Evolutionary conservation across 2,113 vertebrate genomes (phyloP).

Genomic region (Eira barbara): DNA sequence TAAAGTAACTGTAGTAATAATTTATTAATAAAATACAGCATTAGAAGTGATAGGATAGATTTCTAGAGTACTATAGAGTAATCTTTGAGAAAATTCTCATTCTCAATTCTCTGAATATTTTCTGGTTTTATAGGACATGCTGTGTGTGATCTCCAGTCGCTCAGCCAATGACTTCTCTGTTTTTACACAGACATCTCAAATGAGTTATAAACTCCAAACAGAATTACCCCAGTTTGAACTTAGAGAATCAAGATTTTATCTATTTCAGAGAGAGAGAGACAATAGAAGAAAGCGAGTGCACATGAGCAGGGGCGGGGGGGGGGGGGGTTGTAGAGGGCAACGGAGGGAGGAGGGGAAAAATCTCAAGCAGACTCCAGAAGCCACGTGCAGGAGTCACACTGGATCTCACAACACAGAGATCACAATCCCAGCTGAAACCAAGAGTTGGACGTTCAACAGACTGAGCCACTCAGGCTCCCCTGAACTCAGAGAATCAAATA

Average conservation of each 20-base stretch:
- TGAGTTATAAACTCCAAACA: background rate
- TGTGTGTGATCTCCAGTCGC: background rate
- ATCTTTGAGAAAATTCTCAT: background rate
- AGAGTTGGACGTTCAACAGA: background rate
- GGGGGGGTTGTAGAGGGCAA: background rate
- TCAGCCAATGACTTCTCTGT: background rate
- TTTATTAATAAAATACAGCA: background rate
- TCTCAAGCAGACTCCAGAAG: background rate
- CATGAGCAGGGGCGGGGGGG: accelerated
- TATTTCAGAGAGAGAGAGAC: too few species aligned
- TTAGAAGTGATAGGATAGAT: background rate
- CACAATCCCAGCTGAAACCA: background rate
- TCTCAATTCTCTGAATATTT: background rate
- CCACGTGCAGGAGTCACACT: background rate
- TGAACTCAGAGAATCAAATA: background rate
- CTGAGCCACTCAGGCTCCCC: background rate
- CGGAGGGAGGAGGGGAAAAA: background rate
- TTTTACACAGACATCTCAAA: background rate
- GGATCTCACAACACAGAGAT: background rate
- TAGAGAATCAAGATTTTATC: too few species aligned
- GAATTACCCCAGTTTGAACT: too few species aligned
- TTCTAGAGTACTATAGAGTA: background rate
- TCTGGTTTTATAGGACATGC: background rate
- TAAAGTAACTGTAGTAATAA: background rate
- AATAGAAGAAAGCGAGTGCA: background rate